Conservation (phyloP, 2,888 invertebrate species). For the Andricus curvator region DNA sequence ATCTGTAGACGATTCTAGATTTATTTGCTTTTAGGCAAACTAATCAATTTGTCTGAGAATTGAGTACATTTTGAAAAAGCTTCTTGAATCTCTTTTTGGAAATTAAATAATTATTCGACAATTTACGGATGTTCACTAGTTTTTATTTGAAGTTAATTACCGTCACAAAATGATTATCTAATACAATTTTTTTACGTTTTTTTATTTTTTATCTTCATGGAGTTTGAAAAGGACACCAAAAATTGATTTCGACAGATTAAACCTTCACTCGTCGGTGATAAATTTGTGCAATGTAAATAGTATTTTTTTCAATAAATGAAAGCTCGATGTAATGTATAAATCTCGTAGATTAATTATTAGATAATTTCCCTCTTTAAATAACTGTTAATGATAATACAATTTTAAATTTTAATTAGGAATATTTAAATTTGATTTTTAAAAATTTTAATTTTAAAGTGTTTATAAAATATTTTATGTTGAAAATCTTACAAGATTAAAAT, state of each 20-base stretch:
- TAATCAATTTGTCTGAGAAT: background rate
- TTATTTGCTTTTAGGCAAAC: background rate
- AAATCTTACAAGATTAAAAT: no score
- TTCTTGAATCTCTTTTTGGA: background rate
- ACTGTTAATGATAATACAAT: no score
- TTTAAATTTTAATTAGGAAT: no score
- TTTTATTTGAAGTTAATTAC: background rate
- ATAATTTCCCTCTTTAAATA: background rate
- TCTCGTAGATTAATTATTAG: background rate
- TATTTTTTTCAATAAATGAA: slow-evolving; percentile 40
- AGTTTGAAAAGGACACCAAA: slow-evolving; percentile 6
- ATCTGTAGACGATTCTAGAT: background rate
- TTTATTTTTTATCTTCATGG: slow-evolving; percentile 1
- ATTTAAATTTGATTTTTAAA: no score
- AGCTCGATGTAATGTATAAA: slow-evolving; percentile 31
- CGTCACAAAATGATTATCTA: background rate
- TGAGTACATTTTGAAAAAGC: background rate
- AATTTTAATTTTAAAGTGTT: no score
- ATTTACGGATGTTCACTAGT: background rate
- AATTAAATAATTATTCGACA: background rate
- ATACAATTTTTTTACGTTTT: background rate
- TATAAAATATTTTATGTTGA: no score
- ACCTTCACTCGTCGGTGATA: slow-evolving; percentile 24
- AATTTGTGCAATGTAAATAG: slow-evolving; percentile 42
- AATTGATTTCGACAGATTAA: slow-evolving; percentile 12